These are phyloP conservation scores for Copsychus sechellarum DNA, from an alignment of 2,113 vertebrate genomes.

Conservation along the genomic window DNA sequence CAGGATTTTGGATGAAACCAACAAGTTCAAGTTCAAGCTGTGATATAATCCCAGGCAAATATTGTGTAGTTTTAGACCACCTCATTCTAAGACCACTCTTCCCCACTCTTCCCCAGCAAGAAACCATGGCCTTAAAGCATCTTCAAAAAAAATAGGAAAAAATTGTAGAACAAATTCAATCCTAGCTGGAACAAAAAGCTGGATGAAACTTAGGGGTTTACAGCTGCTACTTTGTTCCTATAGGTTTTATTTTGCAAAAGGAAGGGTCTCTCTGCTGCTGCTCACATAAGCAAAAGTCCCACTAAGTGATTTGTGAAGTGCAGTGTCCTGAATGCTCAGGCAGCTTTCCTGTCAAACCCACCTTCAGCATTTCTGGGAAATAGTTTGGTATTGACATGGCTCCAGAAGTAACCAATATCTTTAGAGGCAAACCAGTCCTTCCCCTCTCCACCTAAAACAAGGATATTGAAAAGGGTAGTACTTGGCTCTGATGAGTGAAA, in stretches of 20 bases:
- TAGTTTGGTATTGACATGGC: neutral
- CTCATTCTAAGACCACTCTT: neutral
- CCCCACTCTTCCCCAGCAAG: neutral
- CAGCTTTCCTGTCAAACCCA: neutral
- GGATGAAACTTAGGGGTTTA: neutral
- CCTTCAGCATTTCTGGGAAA: constrained; percentile 22
- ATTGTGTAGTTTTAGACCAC: neutral
- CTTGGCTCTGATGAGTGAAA: constrained; percentile 48
- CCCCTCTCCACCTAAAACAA: neutral
- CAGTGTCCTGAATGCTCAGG: neutral
- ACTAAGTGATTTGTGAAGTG: neutral
- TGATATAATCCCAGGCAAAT: neutral
- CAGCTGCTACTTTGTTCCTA: neutral
- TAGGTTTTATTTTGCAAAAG: neutral
- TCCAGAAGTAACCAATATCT: constrained; percentile 2
- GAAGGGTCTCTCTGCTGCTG: neutral
- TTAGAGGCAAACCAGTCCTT: constrained; percentile 8
- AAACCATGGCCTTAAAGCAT: neutral
- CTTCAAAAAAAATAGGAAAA: neutral
- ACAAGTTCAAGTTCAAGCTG: neutral
- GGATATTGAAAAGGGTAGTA: constrained; percentile 35
- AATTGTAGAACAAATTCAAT: neutral
- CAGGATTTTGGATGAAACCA: neutral
- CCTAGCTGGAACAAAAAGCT: neutral
- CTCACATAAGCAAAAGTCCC: neutral